Base-by-base conservation (phyloP, 2,888 invertebrate species). In the Diachrysia chrysitis region DNA sequence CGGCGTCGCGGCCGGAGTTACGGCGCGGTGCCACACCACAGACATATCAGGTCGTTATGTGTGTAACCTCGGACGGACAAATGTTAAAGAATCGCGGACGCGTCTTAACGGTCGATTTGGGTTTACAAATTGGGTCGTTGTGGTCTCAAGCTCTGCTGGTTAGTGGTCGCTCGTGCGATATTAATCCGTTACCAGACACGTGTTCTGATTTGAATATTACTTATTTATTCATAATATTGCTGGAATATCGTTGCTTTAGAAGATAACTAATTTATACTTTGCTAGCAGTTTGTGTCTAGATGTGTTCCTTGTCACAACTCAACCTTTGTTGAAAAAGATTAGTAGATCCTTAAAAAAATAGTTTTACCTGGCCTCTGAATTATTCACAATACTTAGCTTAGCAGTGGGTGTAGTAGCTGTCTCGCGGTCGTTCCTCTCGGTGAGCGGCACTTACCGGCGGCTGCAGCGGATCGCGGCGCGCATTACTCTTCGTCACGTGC, bases 401-500 rank as follows among this genome's bases (percentile, higher is more conserved):
- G 51, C 56, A 12, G 61, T 32, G 14, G 14, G 29, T 32, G 32
- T 10, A 32, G 32, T 32, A 10, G 32, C 10, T 32, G 32, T 10
- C 32, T 29, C 21, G 35, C 7, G 58, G 2, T 53, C 25, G 35
- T 35, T 14, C 32, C 58, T 25, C 70, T n/a, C 25, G 23, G 7
- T 5, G 14, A 46, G 14, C 53, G 35, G 32, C 32, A 54, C 51
- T 42, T 5, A 3, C 2, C 37, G 37, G n/a, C 42, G 42, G 16
- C n/a, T n/a, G 42, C 35, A 16, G 37, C 16, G 37, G 29, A 35
- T 56, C 59, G 46, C 53, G n/a, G 46, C 55, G 35, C 51, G 42
- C 56, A 72, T 72, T 72, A 63, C 56, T 72, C 76, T 72, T 64
- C 77, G 37, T 72, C 77, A 48, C 19, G 17, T 42, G 56, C 35